A percentile compares a stretch with the other conserved stretches of the same genome.
Conservation (phyloP, 2,797 vertebrate genomes). For the Neosalanx taihuensis region DNA sequence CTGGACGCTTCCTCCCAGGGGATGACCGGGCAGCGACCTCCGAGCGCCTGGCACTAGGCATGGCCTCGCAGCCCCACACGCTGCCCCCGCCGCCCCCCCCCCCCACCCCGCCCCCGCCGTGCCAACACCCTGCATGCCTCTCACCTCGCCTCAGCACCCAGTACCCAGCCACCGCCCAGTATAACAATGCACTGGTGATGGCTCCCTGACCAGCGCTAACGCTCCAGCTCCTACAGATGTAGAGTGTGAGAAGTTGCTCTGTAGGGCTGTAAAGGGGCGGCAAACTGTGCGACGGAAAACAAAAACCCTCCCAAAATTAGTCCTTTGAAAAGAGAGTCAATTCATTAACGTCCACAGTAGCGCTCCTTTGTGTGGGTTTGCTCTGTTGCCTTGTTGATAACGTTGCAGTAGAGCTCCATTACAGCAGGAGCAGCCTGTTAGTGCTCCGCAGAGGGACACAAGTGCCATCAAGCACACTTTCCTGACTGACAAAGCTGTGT, state of each 20-base stretch:
- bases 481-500: slow-evolving; percentile 25
- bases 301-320: not conserved
- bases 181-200: slow-evolving; percentile 66
- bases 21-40: slow-evolving; percentile 86
- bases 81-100: slow-evolving; percentile 45
- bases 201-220: slow-evolving; percentile 64
- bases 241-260: not conserved
- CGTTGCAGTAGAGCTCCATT: slow-evolving; percentile 10
- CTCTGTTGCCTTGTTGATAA: slow-evolving; percentile 1
- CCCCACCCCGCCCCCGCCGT: slow-evolving; percentile 32
- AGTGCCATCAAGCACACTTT: slow-evolving; percentile 34
- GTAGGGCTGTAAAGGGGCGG: not conserved
- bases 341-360: slow-evolving; percentile 5
- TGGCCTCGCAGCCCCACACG: slow-evolving; percentile 66
- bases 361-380: slow-evolving; percentile 6
- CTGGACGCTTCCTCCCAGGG: slow-evolving; percentile 84
- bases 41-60: slow-evolving; percentile 69
- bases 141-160: slow-evolving; percentile 47
- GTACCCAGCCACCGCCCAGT: slow-evolving; percentile 59
- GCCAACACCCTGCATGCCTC: slow-evolving; percentile 3
- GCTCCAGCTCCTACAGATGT: not conserved
- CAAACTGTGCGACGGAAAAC: not conserved
- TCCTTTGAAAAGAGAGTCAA: not conserved
- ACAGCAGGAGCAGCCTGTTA: slow-evolving; percentile 8
- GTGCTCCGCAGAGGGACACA: slow-evolving; percentile 18